Conservation (phyloP, 2,888 invertebrate species). For the Microplitis manilae region DNA sequence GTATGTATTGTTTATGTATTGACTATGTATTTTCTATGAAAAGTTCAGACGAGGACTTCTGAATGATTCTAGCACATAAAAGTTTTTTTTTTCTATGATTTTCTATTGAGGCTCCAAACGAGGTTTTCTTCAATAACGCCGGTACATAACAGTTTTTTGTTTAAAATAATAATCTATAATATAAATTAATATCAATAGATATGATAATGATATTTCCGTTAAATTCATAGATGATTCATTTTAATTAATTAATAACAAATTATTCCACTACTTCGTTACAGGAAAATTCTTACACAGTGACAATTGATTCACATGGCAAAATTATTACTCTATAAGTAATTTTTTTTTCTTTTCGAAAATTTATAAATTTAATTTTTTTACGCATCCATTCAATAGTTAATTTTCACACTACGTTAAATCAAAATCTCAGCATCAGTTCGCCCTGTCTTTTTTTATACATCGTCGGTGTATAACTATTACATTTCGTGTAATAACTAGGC, state of each 20-base stretch:
- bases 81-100: too few relatives aligned
- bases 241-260: slow-evolving; percentile 59
- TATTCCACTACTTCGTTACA: not conserved
- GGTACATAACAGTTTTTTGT: not conserved
- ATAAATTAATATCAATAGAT: not conserved
- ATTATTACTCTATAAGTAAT: slow-evolving; percentile 67
- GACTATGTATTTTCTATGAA: too few relatives aligned
- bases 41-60: too few relatives aligned
- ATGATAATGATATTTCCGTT: not conserved
- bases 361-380: not conserved
- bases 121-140: too few relatives aligned
- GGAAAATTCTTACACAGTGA: slow-evolving; percentile 40
- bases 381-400: slow-evolving; percentile 32
- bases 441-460: slow-evolving; percentile 51
- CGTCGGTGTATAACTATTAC: slow-evolving; percentile 49
- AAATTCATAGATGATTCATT: too few relatives aligned
- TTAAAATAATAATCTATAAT: too few relatives aligned
- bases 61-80: too few relatives aligned
- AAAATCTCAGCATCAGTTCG: slow-evolving; percentile 42
- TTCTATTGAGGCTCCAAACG: too few relatives aligned
- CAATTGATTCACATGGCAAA: slow-evolving; percentile 62
- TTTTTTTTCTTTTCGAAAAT: slow-evolving; percentile 54
- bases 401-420: slow-evolving; percentile 58
- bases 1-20: too few relatives aligned
- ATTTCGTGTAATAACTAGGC: slow-evolving; percentile 64